Conservation (phyloP, 2,888 invertebrate genomes). For the Dicroscelio sp. region DNA sequence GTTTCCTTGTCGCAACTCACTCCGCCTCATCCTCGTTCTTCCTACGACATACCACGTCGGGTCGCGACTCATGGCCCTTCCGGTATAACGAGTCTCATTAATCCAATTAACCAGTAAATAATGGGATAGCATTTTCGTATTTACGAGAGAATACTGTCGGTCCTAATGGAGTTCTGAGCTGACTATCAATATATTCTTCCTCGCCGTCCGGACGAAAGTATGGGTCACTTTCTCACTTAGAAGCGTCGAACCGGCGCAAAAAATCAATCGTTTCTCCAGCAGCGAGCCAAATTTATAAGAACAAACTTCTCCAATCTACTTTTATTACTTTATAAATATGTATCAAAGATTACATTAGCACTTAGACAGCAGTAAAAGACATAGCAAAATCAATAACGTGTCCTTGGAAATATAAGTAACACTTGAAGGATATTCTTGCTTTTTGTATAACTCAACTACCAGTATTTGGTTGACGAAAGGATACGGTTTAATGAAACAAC, state of each 20-base stretch:
- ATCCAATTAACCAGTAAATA: constrained; percentile 92
- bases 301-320: background rate
- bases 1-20: constrained; percentile 78
- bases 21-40: constrained; percentile 77
- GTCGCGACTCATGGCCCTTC: constrained; percentile 88
- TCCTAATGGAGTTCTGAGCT: constrained; percentile 91
- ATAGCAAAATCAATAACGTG: background rate
- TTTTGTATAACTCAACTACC: constrained; percentile 73
- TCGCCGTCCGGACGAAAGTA: constrained; percentile 89
- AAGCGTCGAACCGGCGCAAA: constrained; percentile 25
- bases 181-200: constrained; percentile 91
- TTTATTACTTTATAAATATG: background rate
- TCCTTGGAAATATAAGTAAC: background rate
- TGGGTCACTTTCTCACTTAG: constrained; percentile 91
- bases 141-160: constrained; percentile 91
- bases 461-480: constrained; percentile 77
- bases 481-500: constrained; percentile 79
- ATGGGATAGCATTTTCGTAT: constrained; percentile 91
- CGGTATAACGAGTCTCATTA: constrained; percentile 91
- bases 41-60: constrained; percentile 77
- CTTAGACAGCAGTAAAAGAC: background rate
- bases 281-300: background rate
- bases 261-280: constrained; percentile 42
- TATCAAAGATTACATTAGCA: background rate
- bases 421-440: no score